Conservation (phyloP, 2,888 invertebrate genomes). For the Hedychridium roseum region DNA sequence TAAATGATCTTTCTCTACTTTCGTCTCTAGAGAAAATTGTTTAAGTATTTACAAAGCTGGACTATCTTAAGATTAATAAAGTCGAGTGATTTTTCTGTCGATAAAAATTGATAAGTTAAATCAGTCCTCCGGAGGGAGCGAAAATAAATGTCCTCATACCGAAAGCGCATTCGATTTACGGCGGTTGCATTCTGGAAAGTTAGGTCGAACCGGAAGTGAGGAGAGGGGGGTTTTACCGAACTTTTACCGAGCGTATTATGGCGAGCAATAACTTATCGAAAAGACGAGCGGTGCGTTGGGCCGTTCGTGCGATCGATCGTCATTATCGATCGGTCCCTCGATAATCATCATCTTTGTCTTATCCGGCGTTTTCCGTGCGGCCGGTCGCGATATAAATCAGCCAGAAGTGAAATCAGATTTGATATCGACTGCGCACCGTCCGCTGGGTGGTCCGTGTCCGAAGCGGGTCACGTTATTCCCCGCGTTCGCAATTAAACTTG, state of each 20-base stretch:
- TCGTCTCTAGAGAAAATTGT: too few relatives aligned
- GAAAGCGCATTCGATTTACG: too few relatives aligned
- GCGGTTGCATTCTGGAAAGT: too few relatives aligned
- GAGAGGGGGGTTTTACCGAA: too few relatives aligned
- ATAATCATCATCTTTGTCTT: neutral
- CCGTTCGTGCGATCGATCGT: neutral
- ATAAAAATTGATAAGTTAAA: too few relatives aligned
- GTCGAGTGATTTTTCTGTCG: too few relatives aligned
- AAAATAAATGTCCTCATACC: too few relatives aligned
- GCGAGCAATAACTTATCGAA: neutral
- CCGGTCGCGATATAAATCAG: slow-evolving; percentile 31
- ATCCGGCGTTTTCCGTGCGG: neutral
- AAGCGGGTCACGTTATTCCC: slow-evolving; percentile 20
- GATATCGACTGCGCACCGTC: slow-evolving; percentile 33
- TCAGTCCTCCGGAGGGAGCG: too few relatives aligned
- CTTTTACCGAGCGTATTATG: slow-evolving; percentile 1
- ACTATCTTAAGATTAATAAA: too few relatives aligned
- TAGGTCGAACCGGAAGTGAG: too few relatives aligned
- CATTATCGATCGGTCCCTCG: neutral
- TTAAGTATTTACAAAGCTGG: too few relatives aligned
- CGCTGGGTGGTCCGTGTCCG: slow-evolving; percentile 32
- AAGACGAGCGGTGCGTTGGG: neutral
- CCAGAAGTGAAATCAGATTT: slow-evolving; percentile 39
- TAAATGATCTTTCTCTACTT: too few relatives aligned
- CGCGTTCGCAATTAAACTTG: slow-evolving; percentile 35